A percentile compares a stretch with the other conserved stretches of the same genome.
These are phyloP conservation scores for Apostichopus japonicus DNA, from an alignment of 35 echinoderm and acorn worm genomes.

Conservation along the genomic window DNA sequence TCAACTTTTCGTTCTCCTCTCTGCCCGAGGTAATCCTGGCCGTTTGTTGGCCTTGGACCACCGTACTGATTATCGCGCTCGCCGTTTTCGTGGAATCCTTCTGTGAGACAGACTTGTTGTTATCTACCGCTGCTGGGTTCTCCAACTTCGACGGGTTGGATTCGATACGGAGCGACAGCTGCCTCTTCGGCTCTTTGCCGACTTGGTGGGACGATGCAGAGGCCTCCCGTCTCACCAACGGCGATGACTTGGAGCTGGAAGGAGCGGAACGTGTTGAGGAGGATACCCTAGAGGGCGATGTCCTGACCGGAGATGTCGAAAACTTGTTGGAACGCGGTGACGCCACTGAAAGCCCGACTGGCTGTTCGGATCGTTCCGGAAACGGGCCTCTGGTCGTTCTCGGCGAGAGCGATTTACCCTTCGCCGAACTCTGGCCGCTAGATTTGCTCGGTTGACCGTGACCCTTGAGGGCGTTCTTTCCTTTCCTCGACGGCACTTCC, in stretches of 20 bases:
- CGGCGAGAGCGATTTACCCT: background rate
- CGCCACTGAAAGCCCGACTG: background rate
- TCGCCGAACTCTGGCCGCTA: background rate
- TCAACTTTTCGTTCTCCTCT: background rate
- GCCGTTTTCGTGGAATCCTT: background rate
- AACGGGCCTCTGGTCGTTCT: background rate
- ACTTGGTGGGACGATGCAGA: background rate
- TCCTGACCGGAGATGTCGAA: slow-evolving; percentile 33
- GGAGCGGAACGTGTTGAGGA: slow-evolving; percentile 20
- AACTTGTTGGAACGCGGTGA: slow-evolving; percentile 19
- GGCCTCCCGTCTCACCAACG: background rate
- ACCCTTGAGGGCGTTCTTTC: slow-evolving; percentile 26
- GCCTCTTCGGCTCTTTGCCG: background rate
- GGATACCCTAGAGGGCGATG: slow-evolving; percentile 5
- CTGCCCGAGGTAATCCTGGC: background rate
- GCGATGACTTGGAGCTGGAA: slow-evolving; percentile 31
- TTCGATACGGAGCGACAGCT: background rate
- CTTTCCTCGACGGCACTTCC: background rate
- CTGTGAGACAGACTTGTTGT: background rate
- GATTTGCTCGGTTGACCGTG: slow-evolving; percentile 34
- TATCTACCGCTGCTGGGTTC: background rate
- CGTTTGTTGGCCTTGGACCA: background rate
- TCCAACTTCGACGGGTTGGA: background rate
- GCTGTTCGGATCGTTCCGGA: background rate
- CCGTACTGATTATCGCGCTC: background rate